Percentiles rank a stretch among this genome's conserved stretches.
These are phyloP conservation scores for Aleiodes leptofemur DNA, from an alignment of 2,888 invertebrate genomes.

Conservation along the genomic window DNA sequence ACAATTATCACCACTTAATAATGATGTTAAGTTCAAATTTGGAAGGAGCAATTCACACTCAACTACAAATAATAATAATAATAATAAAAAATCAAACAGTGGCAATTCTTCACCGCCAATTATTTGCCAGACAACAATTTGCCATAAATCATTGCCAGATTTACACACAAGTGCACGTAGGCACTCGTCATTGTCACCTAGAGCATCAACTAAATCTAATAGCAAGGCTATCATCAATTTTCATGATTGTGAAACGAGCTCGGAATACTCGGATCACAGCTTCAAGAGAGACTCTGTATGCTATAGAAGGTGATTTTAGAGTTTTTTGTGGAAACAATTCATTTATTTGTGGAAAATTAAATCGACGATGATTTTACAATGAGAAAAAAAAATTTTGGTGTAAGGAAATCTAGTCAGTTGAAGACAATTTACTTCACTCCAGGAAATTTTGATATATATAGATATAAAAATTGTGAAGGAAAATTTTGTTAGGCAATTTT, in stretches of 20 bases:
- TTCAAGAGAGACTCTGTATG: constrained; percentile 72
- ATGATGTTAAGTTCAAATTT: constrained; percentile 70
- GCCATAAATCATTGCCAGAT: constrained; percentile 90
- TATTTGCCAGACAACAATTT: constrained; percentile 69
- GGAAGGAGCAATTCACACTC: constrained; percentile 72
- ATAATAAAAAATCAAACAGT: constrained; percentile 64
- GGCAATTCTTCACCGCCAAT: constrained; percentile 60
- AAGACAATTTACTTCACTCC: too few species aligned
- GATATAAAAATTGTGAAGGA: too few species aligned
- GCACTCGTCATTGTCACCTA: constrained; percentile 71
- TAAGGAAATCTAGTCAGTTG: too few species aligned
- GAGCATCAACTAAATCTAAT: constrained; percentile 69
- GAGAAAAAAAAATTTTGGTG: too few species aligned
- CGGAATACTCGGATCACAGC: constrained; percentile 73
- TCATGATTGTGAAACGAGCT: constrained; percentile 73
- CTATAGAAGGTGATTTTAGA: constrained; percentile 67
- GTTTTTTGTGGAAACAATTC: too few species aligned
- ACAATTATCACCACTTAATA: neutral
- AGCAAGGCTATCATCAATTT: constrained; percentile 61
- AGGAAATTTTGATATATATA: too few species aligned
- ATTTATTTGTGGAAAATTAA: too few species aligned
- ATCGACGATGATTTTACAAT: too few species aligned
- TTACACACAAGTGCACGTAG: constrained; percentile 78
- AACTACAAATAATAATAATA: constrained; percentile 59
- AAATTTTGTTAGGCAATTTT: too few species aligned